Conservation (phyloP, 1,140 invertebrate genomes). For the Heliconius nattereri region DNA sequence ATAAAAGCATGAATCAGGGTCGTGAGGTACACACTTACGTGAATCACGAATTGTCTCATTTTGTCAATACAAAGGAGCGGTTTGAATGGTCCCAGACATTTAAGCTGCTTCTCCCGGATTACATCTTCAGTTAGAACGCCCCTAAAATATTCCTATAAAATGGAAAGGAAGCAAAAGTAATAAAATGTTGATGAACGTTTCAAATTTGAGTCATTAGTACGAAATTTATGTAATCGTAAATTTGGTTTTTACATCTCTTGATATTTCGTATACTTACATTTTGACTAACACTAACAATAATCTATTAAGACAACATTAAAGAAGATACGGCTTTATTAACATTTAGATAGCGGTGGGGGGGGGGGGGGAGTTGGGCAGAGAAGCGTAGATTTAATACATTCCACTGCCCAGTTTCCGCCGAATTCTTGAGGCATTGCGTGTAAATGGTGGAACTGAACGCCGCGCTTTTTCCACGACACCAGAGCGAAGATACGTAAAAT, state of each 20-base stretch:
- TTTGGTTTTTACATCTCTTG: constrained; percentile 5
- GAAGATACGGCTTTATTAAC: no score
- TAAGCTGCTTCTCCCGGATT: constrained; percentile 42
- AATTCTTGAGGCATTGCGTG: no score
- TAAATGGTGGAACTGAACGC: no score
- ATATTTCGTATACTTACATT: background rate
- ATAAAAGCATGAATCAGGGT: background rate
- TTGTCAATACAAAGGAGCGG: constrained; percentile 35
- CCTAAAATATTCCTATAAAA: constrained; percentile 58
- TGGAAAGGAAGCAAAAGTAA: constrained; percentile 50
- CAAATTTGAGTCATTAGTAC: constrained; percentile 43
- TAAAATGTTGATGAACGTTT: constrained; percentile 48
- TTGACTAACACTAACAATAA: no score
- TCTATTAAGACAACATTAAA: no score
- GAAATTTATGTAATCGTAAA: constrained; percentile 37
- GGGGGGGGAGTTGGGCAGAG: no score
- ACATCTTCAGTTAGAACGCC: constrained; percentile 36
- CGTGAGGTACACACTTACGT: background rate
- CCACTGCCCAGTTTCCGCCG: no score
- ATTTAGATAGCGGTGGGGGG: no score
- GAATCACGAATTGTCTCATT: constrained; percentile 24
- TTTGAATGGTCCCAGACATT: constrained; percentile 44
- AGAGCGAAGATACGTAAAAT: no score
- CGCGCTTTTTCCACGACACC: no score
- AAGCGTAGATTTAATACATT: no score